These are phyloP conservation scores for Bradypus variegatus DNA, from an alignment of 2,797 vertebrate species.

Conservation along the genomic window DNA sequence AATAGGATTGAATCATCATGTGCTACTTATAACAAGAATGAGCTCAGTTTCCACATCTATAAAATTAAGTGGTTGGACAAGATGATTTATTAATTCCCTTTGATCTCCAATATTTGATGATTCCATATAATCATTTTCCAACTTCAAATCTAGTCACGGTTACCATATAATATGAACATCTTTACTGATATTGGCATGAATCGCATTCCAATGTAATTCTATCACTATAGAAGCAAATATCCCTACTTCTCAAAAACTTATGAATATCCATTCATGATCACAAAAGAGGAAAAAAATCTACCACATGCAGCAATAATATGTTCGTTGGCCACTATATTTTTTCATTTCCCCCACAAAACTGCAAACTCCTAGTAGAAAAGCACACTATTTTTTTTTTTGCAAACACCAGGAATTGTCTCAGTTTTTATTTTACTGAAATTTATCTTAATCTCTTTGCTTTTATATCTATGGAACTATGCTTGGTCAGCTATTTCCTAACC, in stretches of 20 bases:
- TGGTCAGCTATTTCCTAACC: neutral
- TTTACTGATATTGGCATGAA: neutral
- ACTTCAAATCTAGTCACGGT: neutral
- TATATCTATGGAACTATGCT: neutral
- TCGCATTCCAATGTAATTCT: neutral
- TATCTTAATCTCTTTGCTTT: neutral
- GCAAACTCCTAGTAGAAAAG: neutral
- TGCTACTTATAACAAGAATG: neutral
- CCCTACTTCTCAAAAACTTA: neutral
- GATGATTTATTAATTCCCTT: neutral
- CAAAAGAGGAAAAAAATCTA: neutral
- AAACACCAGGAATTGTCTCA: neutral
- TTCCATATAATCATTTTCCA: slow-evolving; percentile 10
- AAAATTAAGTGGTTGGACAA: neutral
- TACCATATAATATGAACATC: neutral
- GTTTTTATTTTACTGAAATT: slow-evolving; percentile 9
- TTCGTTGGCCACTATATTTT: neutral
- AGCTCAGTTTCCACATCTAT: neutral
- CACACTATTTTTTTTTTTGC: neutral
- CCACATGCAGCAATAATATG: neutral
- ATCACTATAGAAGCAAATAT: neutral
- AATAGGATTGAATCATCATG: neutral
- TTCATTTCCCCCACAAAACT: neutral
- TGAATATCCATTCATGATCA: neutral
- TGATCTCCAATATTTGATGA: neutral